Percentiles rank a stretch among this genome's conserved stretches.
Conservation (phyloP, 1,140 invertebrate species). For the Yoshiicerus persimilis region DNA sequence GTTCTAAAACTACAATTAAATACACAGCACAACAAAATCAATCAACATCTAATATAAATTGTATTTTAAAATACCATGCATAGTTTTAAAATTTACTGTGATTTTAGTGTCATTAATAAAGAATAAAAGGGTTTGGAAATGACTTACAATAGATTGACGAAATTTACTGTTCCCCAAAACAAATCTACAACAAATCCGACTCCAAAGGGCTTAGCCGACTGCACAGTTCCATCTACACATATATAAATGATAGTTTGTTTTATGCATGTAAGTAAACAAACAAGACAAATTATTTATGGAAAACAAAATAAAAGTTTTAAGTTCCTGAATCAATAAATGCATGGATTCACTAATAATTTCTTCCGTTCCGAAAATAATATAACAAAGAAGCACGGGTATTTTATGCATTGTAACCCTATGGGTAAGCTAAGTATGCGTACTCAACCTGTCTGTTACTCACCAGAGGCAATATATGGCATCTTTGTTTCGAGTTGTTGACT, state of each 20-base stretch:
- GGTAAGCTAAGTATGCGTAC: no score
- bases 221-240: slow-evolving; percentile 33
- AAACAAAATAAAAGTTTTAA: no score
- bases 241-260: background rate
- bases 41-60: background rate
- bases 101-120: no score
- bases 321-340: no score
- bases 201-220: slow-evolving; percentile 33
- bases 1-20: slow-evolving; percentile 24
- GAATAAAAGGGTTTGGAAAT: no score
- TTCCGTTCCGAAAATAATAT: no score
- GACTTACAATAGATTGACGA: slow-evolving; percentile 40
- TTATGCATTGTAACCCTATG: no score
- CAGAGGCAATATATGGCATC: background rate
- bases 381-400: no score
- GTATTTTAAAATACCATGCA: no score
- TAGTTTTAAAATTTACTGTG: no score
- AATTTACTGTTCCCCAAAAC: slow-evolving; percentile 32
- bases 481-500: background rate
- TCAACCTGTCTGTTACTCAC: background rate
- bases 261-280: background rate
- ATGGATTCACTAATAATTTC: no score
- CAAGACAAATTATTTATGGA: background rate
- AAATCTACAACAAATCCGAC: slow-evolving; percentile 12
- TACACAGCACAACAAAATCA: background rate